These are phyloP conservation scores for Chalcis sispes DNA, from an alignment of 2,888 invertebrate species.

Conservation along the genomic window DNA sequence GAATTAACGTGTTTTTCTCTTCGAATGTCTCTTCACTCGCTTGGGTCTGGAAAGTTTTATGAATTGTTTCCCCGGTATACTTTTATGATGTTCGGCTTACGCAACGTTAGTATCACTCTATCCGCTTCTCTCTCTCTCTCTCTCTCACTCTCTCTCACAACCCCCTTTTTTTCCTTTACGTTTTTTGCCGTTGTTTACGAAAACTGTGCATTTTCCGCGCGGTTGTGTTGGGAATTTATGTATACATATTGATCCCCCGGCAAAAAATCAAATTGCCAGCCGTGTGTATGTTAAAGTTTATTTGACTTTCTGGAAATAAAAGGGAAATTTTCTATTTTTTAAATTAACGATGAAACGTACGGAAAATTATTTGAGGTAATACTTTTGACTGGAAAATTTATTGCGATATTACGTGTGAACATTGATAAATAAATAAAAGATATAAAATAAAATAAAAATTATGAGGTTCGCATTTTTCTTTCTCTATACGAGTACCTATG, in stretches of 20 bases:
- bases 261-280: background rate
- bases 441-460: too few species aligned
- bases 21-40: background rate
- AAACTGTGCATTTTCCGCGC: background rate
- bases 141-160: too few species aligned
- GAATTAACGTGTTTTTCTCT: background rate
- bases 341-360: background rate
- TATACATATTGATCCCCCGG: background rate
- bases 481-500: too few species aligned
- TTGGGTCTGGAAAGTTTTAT: background rate
- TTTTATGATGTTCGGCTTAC: background rate
- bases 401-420: too few species aligned
- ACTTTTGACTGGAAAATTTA: too few species aligned
- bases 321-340: background rate
- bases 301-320: background rate
- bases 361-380: too few species aligned
- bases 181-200: slow-evolving; percentile 2
- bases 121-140: too few species aligned
- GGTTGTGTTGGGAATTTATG: background rate
- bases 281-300: background rate
- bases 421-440: too few species aligned
- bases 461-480: too few species aligned
- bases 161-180: background rate
- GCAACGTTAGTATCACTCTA: slow-evolving; percentile 1
- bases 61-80: background rate